Evolutionary conservation across 2,797 vertebrate species (phyloP), one percentile per base, ranked within the genome.

Genomic region (Aselliscus stoliczkanus): DNA sequence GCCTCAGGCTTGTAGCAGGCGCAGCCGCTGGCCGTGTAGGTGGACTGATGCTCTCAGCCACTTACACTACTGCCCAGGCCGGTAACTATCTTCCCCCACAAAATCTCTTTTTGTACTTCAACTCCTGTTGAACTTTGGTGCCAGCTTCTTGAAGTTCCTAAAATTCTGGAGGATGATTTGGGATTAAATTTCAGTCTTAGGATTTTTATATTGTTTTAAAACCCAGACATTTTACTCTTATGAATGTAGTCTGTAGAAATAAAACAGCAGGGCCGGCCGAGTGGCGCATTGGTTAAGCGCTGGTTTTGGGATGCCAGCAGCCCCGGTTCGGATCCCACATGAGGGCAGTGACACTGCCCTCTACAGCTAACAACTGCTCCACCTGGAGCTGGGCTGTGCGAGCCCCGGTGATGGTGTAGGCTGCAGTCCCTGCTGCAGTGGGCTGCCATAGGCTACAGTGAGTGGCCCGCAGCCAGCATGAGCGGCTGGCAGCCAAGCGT

Each of bases 191-290:
- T 67, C 23, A 72, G 47, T 83, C 50, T 60, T 54, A 2, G 23
- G 58, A 86, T 47, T 83, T 75, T 83, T 54, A 13, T 29, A 72
- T 52, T 83, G 21, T 56, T 80, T 88, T 83, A 69, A 88, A 87
- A 84, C 15, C 37, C 50, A 69, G 39, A 31, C 39, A 84, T 91
- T 88, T 96, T 34, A 90, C 27, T 69, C 82, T 75, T 50, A 62
- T 58, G 12, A 47, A 79, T 79, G 83, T 64, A 25, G n/a, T 92
- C 67, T 80, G 34, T 88, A 65, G 44, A 47, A 47, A 47, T 47
- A 47, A n/a, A n/a, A n/a, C n/a, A n/a, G n/a, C n/a, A 6, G 9
- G 42, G 42, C 42, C 42, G 5, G 42, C 42, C 4, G 42, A 42
- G 42, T 4, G 42, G 42, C 42, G 42, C 42, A 4, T 42, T 42